phyloP scores from a whole-genome alignment of 2,797 vertebrate genomes.

The Hafferia zeledoni region DNA sequence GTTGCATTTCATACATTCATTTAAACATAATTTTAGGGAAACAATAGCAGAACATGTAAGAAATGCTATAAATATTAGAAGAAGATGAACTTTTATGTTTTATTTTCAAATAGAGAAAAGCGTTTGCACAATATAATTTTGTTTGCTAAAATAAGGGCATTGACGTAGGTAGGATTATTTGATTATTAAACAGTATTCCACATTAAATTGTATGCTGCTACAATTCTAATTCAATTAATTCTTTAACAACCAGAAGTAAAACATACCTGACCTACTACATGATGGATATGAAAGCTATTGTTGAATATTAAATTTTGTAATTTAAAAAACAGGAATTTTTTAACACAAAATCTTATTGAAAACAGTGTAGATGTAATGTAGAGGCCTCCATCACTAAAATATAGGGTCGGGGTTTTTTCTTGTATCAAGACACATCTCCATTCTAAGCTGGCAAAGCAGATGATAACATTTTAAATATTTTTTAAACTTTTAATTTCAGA shows the following conservation, averaged over 20 bases:
- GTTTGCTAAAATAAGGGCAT: not conserved
- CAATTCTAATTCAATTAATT: not conserved
- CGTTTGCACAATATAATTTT: not conserved
- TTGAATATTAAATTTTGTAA: not conserved
- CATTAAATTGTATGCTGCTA: not conserved
- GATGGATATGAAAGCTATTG: not conserved
- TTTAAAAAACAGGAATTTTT: not conserved
- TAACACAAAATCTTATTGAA: not conserved
- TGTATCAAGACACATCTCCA: not conserved
- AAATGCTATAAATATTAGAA: not conserved
- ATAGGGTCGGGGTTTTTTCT: not conserved
- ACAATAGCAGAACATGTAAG: not conserved
- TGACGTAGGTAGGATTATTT: not conserved
- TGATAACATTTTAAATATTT: not conserved
- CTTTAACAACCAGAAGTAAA: not conserved
- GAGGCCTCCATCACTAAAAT: not conserved
- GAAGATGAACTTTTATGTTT: not conserved
- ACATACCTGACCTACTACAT: not conserved
- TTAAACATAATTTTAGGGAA: not conserved
- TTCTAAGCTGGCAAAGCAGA: not conserved
- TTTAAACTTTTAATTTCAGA: not conserved
- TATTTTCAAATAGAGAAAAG: not conserved
- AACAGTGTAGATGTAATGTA: not conserved
- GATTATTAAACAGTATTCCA: not conserved
- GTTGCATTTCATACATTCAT: conserved; percentile 16